These are phyloP conservation scores for Procambarus clarkii DNA, from an alignment of 1,140 invertebrate genomes.

Conservation along the genomic window DNA sequence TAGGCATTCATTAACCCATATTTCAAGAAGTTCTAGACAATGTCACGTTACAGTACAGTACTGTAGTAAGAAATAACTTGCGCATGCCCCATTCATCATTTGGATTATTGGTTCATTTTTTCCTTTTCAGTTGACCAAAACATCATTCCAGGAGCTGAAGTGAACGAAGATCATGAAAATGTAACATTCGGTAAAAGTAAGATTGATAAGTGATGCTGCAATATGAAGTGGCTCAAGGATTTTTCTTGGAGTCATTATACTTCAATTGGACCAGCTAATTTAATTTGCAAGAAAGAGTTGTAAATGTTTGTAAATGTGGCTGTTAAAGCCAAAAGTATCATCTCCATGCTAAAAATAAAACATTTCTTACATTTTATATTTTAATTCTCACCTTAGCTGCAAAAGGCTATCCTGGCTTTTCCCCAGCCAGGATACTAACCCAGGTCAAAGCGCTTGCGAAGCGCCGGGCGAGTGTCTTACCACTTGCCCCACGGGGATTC, in stretches of 20 bases:
- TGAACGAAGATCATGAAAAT: neutral
- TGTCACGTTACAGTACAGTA: neutral
- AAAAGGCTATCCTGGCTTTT: no score
- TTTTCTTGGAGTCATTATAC: neutral
- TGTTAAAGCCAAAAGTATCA: neutral
- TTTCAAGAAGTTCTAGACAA: no score
- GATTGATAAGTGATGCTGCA: neutral
- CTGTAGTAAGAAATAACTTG: neutral
- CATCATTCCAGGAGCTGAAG: slow-evolving; percentile 53
- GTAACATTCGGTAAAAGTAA: neutral
- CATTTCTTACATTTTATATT: neutral
- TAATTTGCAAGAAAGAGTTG: neutral
- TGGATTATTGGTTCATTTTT: neutral
- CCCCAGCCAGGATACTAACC: no score
- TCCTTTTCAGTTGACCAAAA: slow-evolving; percentile 58
- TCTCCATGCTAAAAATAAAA: neutral
- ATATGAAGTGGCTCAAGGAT: neutral
- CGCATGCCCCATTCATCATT: neutral
- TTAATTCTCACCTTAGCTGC: no score
- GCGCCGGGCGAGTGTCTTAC: no score
- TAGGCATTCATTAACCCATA: no score
- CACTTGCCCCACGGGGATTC: no score
- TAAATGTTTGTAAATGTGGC: slow-evolving; percentile 17
- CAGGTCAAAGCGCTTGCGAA: no score
- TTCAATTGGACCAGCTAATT: slow-evolving; percentile 5